These are phyloP conservation scores for Pseudorasbora parva DNA, from an alignment of 2,113 vertebrate genomes.

Conservation along the genomic window DNA sequence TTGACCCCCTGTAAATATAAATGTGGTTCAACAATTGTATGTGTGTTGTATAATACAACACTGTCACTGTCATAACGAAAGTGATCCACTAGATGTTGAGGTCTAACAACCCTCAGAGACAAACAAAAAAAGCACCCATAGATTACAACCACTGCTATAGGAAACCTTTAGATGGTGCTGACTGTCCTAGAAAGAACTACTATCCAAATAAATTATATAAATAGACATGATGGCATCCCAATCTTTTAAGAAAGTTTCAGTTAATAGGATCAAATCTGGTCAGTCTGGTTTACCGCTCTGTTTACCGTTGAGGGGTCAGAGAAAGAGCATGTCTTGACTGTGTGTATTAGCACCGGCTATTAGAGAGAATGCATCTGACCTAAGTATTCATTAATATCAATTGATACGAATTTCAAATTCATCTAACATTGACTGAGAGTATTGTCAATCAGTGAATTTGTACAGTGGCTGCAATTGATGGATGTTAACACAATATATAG, in stretches of 20 bases:
- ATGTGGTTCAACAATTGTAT: not conserved
- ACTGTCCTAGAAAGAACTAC: not conserved
- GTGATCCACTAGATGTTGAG: not conserved
- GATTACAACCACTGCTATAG: not conserved
- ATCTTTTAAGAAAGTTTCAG: not conserved
- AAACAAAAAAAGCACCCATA: not conserved
- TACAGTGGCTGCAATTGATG: not conserved
- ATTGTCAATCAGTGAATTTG: too few relatives aligned
- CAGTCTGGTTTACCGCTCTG: constrained; percentile 4
- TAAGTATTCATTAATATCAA: not conserved
- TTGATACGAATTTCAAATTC: not conserved
- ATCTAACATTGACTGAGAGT: not conserved
- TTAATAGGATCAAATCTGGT: constrained; percentile 14
- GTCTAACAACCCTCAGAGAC: not conserved
- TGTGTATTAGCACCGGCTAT: not conserved
- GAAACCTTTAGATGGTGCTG: not conserved
- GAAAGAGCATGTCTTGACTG: not conserved
- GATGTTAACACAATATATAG: not conserved
- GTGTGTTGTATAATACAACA: not conserved
- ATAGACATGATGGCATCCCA: not conserved
- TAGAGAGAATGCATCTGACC: not conserved
- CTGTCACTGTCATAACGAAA: not conserved
- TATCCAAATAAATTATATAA: not conserved
- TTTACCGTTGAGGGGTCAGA: constrained; percentile 1
- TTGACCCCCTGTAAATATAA: not conserved